Percentiles rank a stretch among this genome's conserved stretches.
Evolutionary conservation across 2,888 invertebrate species (phyloP).

Genomic region (Mantis religiosa): DNA sequence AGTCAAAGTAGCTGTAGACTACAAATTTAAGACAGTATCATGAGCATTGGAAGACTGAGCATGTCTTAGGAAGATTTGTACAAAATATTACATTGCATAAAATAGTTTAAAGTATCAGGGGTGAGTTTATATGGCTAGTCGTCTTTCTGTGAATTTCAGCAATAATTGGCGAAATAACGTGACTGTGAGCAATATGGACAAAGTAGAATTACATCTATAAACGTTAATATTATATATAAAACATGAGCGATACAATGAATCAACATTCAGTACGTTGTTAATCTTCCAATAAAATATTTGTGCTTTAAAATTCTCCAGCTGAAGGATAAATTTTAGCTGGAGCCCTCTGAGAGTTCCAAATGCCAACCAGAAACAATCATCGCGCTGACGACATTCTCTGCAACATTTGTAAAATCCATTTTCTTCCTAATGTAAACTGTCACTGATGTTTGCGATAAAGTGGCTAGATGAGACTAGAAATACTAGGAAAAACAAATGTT

Average conservation of each 20-base stretch:
- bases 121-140: not conserved
- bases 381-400: not conserved
- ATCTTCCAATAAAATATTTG: not conserved
- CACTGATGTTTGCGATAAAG: not conserved
- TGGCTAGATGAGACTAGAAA: not conserved
- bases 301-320: not conserved
- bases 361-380: not conserved
- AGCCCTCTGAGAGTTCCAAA: not conserved
- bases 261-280: not conserved
- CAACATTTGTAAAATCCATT: not conserved
- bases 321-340: not conserved
- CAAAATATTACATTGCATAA: no score
- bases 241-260: constrained; percentile 11
- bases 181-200: not conserved
- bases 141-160: not conserved
- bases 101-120: not conserved
- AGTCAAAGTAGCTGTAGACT: no score
- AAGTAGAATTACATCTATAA: not conserved
- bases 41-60: no score
- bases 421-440: not conserved
- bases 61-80: no score
- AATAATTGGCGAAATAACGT: not conserved
- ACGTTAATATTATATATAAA: constrained; percentile 2
- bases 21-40: no score
- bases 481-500: not conserved